Percentiles rank a stretch among this genome's conserved stretches.
phyloP scores from a whole-genome alignment of 2,797 vertebrate genomes.

The Ciconia nigra region DNA sequence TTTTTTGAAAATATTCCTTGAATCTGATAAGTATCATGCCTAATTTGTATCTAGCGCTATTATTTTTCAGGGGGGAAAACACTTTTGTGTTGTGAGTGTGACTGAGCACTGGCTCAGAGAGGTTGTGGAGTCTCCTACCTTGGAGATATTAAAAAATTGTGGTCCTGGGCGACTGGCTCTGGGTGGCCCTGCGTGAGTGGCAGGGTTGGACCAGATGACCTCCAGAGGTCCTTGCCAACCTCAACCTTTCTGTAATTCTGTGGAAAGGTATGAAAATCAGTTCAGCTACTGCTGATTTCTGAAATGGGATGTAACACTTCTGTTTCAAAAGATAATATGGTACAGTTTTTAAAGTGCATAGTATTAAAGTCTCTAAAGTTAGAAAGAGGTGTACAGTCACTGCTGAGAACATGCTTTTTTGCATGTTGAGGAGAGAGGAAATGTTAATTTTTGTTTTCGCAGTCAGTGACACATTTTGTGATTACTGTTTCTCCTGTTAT shows the following conservation, averaged over 20 bases:
- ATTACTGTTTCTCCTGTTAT: not conserved
- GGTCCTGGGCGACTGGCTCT: not conserved
- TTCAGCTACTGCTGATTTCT: not conserved
- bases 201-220: not conserved
- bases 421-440: not conserved
- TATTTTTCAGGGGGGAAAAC: not conserved
- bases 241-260: not conserved
- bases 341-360: not conserved
- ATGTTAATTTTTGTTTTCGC: not conserved
- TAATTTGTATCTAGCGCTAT: not conserved
- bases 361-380: not conserved
- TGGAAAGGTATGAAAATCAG: not conserved
- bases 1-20: not conserved
- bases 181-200: not conserved
- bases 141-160: not conserved
- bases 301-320: not conserved
- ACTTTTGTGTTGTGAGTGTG: not conserved
- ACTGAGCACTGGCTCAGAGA: not conserved
- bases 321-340: not conserved
- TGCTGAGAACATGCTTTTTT: not conserved
- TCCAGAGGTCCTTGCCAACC: not conserved
- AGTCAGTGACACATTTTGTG: not conserved
- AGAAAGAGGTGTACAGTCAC: not conserved
- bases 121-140: not conserved
- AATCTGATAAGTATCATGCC: not conserved